Evolutionary conservation across 2,113 vertebrate genomes (phyloP), one percentile per base, ranked within the genome.

Genomic region (Paramisgurnus dabryanus): DNA sequence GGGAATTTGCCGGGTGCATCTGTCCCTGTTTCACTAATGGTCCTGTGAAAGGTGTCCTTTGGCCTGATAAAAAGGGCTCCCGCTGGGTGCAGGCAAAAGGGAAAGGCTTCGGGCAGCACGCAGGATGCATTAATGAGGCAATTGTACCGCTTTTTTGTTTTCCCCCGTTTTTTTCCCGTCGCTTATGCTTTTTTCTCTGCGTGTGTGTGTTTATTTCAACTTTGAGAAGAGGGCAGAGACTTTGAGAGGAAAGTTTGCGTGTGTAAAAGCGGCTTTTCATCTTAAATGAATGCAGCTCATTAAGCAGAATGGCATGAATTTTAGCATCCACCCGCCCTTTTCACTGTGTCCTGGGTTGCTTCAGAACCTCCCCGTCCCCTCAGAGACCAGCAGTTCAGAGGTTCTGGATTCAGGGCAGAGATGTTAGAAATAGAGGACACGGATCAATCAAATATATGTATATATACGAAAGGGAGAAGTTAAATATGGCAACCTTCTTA

Each of bases 11-110:
- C 66, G 67, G 85, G 82, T 87, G 87, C 82, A 80, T 87, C 82
- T 87, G 86, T 89, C 82, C 85, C 83, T 70, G 79, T 87, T 86
- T 83, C 83, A 81, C 85, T 87, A 89, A 89, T 89, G 88, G 88
- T 78, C 84, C 76, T 77, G 85, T 83, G 81, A 87, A 85, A 87
- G 86, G 79, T 86, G 86, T 86, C 88, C 88, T 87, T 86, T 89
- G 88, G 84, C 86, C 88, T 87, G 88, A 84, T 89, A 84, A 87
- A 87, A 87, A 82, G 84, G 81, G 27, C 67, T 73, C 86, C 88
- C 66, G 81, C 88, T 87, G 87, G 80, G 88, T 76, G 40, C 18
- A 78, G 76, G 82, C 84, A 83, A 82, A 76, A 82, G 67, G 58
- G 75, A 74, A 84, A 78, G 64, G 80, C 84, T 85, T 67, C 71